phyloP scores from a whole-genome alignment of 2,888 invertebrate species.

The Phyllotreta cruciferae region DNA sequence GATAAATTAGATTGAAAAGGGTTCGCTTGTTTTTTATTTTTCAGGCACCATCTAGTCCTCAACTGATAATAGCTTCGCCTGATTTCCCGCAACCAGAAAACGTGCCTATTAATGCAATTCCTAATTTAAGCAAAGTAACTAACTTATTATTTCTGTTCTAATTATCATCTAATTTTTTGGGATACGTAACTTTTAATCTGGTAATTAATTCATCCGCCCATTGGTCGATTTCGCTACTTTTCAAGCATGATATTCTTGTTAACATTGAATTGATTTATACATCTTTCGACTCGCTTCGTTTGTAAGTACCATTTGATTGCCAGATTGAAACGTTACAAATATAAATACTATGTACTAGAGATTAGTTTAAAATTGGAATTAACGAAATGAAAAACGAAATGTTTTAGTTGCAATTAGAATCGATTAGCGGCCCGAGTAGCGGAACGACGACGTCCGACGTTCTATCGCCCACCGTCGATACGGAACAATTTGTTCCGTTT shows the following conservation, averaged over 20 bases:
- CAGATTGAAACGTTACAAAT: constrained; percentile 1
- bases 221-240: not conserved
- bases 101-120: constrained; percentile 36
- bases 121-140: constrained; percentile 41
- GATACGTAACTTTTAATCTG: constrained; percentile 24
- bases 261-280: not conserved
- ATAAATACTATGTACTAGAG: constrained; percentile 21
- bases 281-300: not conserved
- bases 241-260: no score
- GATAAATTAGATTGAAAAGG: not conserved
- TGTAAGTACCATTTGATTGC: constrained; percentile 4
- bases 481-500: constrained; percentile 39
- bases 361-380: not conserved
- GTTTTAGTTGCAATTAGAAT: constrained; percentile 45
- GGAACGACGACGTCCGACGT: constrained; percentile 54
- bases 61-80: constrained; percentile 62
- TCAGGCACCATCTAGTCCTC: constrained; percentile 68
- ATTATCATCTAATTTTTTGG: constrained; percentile 19
- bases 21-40: constrained; percentile 15
- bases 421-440: constrained; percentile 51
- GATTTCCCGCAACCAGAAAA: constrained; percentile 50
- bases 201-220: constrained; percentile 11
- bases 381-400: constrained; percentile 12
- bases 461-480: constrained; percentile 54
- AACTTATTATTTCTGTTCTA: constrained; percentile 20